These are phyloP conservation scores for Helicoverpa zea DNA, from an alignment of 1,140 invertebrate genomes.

Conservation along the genomic window DNA sequence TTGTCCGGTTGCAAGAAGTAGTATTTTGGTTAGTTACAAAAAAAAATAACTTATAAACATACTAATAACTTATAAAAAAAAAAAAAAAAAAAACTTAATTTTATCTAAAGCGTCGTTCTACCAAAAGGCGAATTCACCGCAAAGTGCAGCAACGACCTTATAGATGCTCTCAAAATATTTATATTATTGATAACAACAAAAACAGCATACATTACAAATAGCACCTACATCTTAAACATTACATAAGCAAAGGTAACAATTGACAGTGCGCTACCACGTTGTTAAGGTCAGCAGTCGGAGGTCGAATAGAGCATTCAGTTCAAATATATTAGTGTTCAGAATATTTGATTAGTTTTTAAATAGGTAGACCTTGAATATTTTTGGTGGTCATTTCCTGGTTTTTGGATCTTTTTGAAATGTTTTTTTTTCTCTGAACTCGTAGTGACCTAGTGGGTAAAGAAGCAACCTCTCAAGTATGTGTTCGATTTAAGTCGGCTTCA, in stretches of 20 bases:
- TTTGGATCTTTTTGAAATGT: neutral
- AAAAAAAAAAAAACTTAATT: too few relatives aligned
- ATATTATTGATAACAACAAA: too few relatives aligned
- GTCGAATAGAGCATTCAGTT: constrained; percentile 22
- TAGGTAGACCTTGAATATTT: neutral
- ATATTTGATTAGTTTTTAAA: constrained; percentile 13
- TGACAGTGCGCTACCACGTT: constrained; percentile 51
- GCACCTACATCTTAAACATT: constrained; percentile 57
- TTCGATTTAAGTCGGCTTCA: too few relatives aligned
- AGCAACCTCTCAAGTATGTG: neutral
- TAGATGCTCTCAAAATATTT: too few relatives aligned
- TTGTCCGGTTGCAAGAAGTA: too few relatives aligned
- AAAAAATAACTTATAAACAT: too few relatives aligned
- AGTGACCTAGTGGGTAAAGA: neutral
- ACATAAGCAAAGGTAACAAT: constrained; percentile 65
- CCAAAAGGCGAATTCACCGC: too few relatives aligned
- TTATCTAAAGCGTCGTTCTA: too few relatives aligned
- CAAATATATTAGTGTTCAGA: neutral
- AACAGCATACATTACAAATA: neutral
- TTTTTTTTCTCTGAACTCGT: neutral
- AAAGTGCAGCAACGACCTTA: too few relatives aligned
- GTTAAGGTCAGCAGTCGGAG: constrained; percentile 52
- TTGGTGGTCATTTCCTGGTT: neutral
- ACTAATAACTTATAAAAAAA: too few relatives aligned
- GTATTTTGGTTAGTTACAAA: too few relatives aligned